Base-by-base conservation (phyloP, 1,140 invertebrate species). In the Aethina tumida region DNA sequence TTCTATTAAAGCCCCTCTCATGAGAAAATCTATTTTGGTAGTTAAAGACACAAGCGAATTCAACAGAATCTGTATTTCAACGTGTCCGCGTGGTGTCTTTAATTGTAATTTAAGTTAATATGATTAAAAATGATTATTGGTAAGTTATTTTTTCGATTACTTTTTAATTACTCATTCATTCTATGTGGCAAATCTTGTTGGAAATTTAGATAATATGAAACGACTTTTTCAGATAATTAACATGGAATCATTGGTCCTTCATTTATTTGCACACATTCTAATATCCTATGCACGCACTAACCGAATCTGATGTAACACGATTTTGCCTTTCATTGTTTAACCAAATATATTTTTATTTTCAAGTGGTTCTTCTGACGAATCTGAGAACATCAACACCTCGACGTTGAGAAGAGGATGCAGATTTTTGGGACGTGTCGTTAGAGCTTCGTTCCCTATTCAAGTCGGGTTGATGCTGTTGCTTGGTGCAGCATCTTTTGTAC, bases 381-480 rank as follows among this genome's bases (percentile, higher is more conserved):
- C 55, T 18, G 34, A 39, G 19, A 29, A 50, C 39, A 70, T 71
- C 53, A 72, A 76, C 55, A 71, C 70, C 35, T 74, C 76, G 45
- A 73, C 80, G 33, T 67, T 88, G 47, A 68, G 72, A 24, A 75
- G 81, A 53, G 78, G 84, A 46, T 79, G 79, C 52, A 74, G 79
- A 27, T 92, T 91, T 71, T 70, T 94, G 53, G 77, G 81, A 41
- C 77, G 91, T 54, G 91, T 93, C 36, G 70, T 91, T 39, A 72
- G 87, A 55, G 84, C 89, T 20, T 92, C 90, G 8, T 66, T 96
- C 41, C 91, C 91, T 17, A 86, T 97, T 55, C 86, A 92, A 65
- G 84, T 87, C 20, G 64, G 95, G 42, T 81, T 94, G 69, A 68
- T 94, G 49, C 68, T 95, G 37, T 70, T 95, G 49, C 71, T 96